Base-by-base conservation (phyloP, 2,113 vertebrate species). In the Channa maculata region DNA sequence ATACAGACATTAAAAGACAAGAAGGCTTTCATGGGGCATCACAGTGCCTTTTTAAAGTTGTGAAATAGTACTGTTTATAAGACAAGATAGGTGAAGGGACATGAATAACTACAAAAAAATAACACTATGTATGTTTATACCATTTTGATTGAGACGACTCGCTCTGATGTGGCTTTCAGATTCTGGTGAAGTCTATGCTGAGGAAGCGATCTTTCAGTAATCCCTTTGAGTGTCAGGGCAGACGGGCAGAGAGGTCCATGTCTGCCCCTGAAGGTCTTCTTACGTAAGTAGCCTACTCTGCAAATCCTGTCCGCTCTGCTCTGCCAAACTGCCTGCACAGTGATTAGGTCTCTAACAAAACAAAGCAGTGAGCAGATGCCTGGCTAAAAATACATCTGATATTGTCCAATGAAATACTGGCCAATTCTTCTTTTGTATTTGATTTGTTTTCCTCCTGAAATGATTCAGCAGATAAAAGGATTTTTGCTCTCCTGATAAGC, bases 201-300 rank as follows among this genome's bases (percentile, higher is more conserved):
- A 95, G 98, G 61, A 99, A 99, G 77, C 96, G 97, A 5, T 99
- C 98, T 66, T 99, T 99, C 85, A 93, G 96, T 64, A 98, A 99
- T 80, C 98, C 98, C 0, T 99, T 98, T 3, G 97, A 99, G 87
- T 86, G 83, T 51, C 94, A 94, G 51, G 75, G 79, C 3, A 92
- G 95, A 51, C 90, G 94, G 67, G 95, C 97, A 13, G 95, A 95
- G 86, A 92, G 96, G 15, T 98, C 97, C 74, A 97, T 97, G 96
- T 98, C 97, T 55, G 96, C 96, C 34, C 96, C 98, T 1, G 97
- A 96, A 91, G 96, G 94, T 85, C 87, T 99, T 41, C 90, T 97
- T 76, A 93, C 92, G 97, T 99, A 95, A 82, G 97, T 96, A 76
- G 80, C 65, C 85, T 55, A 71, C 67, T 46, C 55, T 77, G 71